Evolutionary conservation across 2,797 vertebrate species (phyloP), one percentile per base, ranked within the genome.

Genomic region (Gallirallus australis): DNA sequence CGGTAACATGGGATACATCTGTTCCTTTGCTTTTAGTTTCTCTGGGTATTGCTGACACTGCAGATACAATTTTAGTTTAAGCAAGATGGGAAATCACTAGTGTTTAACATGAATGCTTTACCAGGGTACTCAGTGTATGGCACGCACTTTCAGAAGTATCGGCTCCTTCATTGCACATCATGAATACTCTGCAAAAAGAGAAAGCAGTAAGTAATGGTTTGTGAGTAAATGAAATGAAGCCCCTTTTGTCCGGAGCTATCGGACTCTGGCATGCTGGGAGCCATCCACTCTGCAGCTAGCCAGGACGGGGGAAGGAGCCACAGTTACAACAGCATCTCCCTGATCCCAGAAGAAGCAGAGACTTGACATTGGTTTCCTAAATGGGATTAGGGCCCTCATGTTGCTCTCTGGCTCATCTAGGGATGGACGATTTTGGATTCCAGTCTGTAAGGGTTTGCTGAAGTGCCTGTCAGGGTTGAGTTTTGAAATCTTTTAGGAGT

Each of bases 11-110:
- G 66, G 81, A 59, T 83, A 70, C 7, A 47, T 42, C 40, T 75
- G 35, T 83, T 48, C 84, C 63, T 56, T 89, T 87, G 68, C 59
- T 86, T 84, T 93, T 88, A 66, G 52, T 12, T 86, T 86, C 56
- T 57, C 4, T 53, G 54, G 21, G 40, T 78, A 56, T 71, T 70
- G 53, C 68, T 90, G 79, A 70, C 73, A 56, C 82, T 35, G 75
- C 53, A 75, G 64, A 5, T n/a, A 53, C 3, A 3, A 19, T 73
- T 90, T 93, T 72, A 60, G 59, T 86, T 75, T 90, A 78, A 84
- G 76, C 77, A 86, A 85, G 61, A 80, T 4, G 8, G 54, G 42
- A 27, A 63, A 61, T 40, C 0, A 5, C 84, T 91, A 75, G 61
- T 75, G 42, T 94, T 85, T 86, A 84, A 88, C 52, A 10, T 10